Conservation (phyloP, 1,140 invertebrate species). For the Drosophila nigromelanica region DNA sequence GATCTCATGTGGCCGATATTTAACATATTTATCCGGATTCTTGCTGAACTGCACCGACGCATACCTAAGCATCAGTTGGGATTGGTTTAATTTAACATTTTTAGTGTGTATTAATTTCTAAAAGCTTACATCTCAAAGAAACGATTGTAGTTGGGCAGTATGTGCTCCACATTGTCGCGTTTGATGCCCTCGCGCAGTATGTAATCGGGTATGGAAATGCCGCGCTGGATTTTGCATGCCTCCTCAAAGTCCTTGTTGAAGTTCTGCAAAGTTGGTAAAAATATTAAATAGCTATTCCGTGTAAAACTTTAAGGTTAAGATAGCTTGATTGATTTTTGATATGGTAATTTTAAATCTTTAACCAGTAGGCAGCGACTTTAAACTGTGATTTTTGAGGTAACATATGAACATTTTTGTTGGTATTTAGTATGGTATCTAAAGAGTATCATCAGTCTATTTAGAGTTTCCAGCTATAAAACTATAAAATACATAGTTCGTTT, state of each 20-base stretch:
- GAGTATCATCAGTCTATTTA: too few species aligned
- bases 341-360: too few species aligned
- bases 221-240: conserved; percentile 91
- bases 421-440: too few species aligned
- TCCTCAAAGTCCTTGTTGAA: conserved; percentile 99
- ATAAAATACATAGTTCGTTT: too few species aligned
- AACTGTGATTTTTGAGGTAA: too few species aligned
- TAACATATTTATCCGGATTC: conserved; percentile 97
- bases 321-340: too few species aligned
- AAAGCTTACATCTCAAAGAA: conserved; percentile 89
- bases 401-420: too few species aligned
- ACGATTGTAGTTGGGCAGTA: conserved; percentile 92
- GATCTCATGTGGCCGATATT: conserved; percentile 94
- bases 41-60: conserved; percentile 92
- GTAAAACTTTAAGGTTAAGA: too few species aligned
- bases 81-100: neutral
- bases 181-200: conserved; percentile 93
- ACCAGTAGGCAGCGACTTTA: too few species aligned
- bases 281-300: neutral
- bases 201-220: conserved; percentile 96
- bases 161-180: conserved; percentile 92
- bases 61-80: conserved; percentile 85
- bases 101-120: neutral
- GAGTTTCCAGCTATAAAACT: too few species aligned
- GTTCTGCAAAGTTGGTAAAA: conserved; percentile 84